Conservation (phyloP, 2,113 vertebrate genomes). For the Lethenteron reissneri region DNA sequence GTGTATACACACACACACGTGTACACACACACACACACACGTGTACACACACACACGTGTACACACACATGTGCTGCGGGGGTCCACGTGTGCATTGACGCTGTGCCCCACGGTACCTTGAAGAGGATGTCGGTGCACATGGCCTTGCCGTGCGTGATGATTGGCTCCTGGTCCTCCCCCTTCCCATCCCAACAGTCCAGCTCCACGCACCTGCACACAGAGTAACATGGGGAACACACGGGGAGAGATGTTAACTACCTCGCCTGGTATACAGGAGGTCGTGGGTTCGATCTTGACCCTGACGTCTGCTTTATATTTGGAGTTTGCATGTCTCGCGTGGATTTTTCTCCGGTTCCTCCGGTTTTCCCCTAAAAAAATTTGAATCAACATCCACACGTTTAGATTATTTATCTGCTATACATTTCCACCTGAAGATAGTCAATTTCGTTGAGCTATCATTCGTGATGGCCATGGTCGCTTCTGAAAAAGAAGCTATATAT, state of each 20-base stretch:
- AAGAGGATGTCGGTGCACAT: conserved; percentile 99
- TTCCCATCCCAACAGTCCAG: conserved; percentile 98
- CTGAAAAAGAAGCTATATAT: not conserved
- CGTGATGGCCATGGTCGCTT: not conserved
- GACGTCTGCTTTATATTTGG: too few relatives aligned
- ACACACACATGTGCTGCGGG: not conserved
- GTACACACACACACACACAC: not conserved
- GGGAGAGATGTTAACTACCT: too few relatives aligned
- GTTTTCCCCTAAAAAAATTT: too few relatives aligned
- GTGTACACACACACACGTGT: not conserved
- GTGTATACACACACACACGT: not conserved
- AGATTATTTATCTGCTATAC: too few relatives aligned
- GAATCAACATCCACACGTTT: too few relatives aligned
- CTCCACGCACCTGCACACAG: conserved; percentile 54
- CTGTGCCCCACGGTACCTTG: conserved; percentile 36
- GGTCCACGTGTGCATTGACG: not conserved
- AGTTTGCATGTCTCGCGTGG: too few relatives aligned
- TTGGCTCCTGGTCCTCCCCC: conserved; percentile 93
- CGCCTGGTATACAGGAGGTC: too few relatives aligned
- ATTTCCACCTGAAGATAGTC: too few relatives aligned
- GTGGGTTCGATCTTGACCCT: too few relatives aligned
- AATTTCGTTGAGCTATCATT: not conserved
- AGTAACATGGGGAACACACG: not conserved
- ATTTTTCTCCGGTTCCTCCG: too few relatives aligned
- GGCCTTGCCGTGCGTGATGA: conserved; percentile 94